phyloP scores from a whole-genome alignment of 2,113 vertebrate species.

The Vombatus ursinus region DNA sequence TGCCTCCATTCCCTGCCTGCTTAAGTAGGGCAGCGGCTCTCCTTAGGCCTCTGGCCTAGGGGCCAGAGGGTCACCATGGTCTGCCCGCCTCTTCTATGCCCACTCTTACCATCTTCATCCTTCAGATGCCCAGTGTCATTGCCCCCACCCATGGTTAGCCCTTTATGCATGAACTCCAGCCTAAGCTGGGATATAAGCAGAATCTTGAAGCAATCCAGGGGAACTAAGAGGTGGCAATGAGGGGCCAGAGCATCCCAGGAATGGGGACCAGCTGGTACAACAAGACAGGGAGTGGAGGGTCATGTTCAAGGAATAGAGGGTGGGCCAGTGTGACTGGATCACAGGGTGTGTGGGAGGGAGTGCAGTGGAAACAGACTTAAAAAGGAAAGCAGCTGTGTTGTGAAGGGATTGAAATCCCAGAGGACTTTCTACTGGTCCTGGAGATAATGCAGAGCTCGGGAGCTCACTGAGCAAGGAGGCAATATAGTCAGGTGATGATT shows the following conservation, averaged over 20 bases:
- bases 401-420: background rate
- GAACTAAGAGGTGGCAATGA: background rate
- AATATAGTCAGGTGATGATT: background rate
- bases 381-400: background rate
- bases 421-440: background rate
- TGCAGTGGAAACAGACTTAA: too few relatives aligned
- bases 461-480: background rate
- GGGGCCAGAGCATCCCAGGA: background rate
- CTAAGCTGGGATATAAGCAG: too few relatives aligned
- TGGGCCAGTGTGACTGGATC: too few relatives aligned
- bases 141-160: background rate
- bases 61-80: background rate
- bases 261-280: too few relatives aligned
- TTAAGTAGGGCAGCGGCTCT: background rate
- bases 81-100: background rate
- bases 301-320: too few relatives aligned
- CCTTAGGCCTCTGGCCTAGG: background rate
- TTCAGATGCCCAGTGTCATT: background rate
- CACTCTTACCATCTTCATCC: background rate
- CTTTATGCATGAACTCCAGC: too few relatives aligned
- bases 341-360: too few relatives aligned
- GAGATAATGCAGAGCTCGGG: background rate
- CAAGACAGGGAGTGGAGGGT: too few relatives aligned
- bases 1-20: background rate
- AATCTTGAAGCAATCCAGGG: too few relatives aligned